These are phyloP conservation scores for Smithornis capensis DNA, from an alignment of 2,113 vertebrate species.

Conservation along the genomic window DNA sequence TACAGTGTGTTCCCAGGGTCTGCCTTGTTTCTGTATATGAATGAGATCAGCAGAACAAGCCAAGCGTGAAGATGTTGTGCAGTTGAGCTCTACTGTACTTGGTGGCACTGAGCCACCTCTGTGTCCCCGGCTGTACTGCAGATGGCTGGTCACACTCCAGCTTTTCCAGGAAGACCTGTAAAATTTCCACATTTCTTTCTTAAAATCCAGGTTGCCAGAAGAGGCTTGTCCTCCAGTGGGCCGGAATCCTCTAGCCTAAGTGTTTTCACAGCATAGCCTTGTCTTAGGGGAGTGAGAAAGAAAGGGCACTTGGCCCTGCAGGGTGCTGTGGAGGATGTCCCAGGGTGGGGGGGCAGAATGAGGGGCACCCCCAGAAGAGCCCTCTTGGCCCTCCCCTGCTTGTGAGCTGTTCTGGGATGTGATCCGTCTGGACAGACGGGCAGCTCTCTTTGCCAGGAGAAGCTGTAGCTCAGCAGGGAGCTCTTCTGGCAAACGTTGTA, in stretches of 20 bases:
- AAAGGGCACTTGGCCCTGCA: neutral
- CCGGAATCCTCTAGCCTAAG: neutral
- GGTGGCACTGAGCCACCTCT: rapidly evolving
- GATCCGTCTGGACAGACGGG: neutral
- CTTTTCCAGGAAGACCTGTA: neutral
- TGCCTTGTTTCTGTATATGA: neutral
- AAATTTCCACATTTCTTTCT: neutral
- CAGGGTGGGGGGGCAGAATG: rapidly evolving
- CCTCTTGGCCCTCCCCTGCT: neutral
- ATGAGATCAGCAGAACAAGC: neutral
- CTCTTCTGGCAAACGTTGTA: neutral
- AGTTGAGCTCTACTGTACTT: neutral
- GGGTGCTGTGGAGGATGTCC: neutral
- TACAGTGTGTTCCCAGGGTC: neutral
- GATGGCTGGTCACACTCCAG: neutral
- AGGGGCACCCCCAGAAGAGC: neutral
- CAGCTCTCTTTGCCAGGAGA: neutral
- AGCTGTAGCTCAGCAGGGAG: slow-evolving; percentile 13
- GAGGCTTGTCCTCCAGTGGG: neutral
- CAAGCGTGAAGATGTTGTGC: neutral
- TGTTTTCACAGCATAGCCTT: neutral
- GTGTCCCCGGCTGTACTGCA: neutral
- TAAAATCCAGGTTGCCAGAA: neutral
- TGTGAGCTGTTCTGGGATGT: neutral
- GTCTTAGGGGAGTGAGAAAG: neutral